A percentile compares a stretch with the other conserved stretches of the same genome.
These are phyloP conservation scores for Aphodius sticticus DNA, from an alignment of 2,888 invertebrate species.

Conservation along the genomic window DNA sequence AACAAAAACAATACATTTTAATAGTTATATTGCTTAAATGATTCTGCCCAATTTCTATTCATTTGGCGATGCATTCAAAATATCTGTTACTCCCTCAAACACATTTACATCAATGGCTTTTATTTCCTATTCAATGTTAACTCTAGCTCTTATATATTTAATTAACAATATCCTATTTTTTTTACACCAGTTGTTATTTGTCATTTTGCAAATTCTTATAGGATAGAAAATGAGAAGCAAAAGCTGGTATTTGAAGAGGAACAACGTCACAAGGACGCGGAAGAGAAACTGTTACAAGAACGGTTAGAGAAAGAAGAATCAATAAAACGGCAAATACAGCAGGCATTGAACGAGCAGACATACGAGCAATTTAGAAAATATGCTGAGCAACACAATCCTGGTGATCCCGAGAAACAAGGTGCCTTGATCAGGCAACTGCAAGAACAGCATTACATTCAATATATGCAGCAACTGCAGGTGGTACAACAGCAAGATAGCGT, in stretches of 20 bases:
- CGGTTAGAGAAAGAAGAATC: conserved; percentile 70
- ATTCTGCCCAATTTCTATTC: too few relatives aligned
- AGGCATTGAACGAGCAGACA: conserved; percentile 95
- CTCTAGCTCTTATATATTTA: too few relatives aligned
- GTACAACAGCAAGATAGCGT: conserved; percentile 48
- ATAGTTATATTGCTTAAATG: too few relatives aligned
- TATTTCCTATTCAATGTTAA: too few relatives aligned
- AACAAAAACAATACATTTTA: too few relatives aligned
- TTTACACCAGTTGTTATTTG: too few relatives aligned
- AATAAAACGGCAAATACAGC: conserved; percentile 85
- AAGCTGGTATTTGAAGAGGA: conserved; percentile 67
- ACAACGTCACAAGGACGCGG: conserved; percentile 67
- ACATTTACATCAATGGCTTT: too few relatives aligned
- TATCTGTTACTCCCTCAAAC: too few relatives aligned
- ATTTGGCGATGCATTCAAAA: too few relatives aligned
- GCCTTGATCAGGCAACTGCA: conserved; percentile 93
- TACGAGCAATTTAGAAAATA: conserved; percentile 88
- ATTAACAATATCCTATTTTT: too few relatives aligned
- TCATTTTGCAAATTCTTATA: conserved; percentile 34
- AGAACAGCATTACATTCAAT: conserved; percentile 98
- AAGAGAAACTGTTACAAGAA: conserved; percentile 70
- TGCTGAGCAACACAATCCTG: conserved; percentile 92
- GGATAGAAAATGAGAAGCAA: conserved; percentile 66
- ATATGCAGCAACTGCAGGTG: conserved; percentile 90
- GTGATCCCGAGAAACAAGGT: conserved; percentile 90